Evolutionary conservation across 2,113 vertebrate genomes (phyloP).

Genomic region (Brachyhypopomus gauderio): DNA sequence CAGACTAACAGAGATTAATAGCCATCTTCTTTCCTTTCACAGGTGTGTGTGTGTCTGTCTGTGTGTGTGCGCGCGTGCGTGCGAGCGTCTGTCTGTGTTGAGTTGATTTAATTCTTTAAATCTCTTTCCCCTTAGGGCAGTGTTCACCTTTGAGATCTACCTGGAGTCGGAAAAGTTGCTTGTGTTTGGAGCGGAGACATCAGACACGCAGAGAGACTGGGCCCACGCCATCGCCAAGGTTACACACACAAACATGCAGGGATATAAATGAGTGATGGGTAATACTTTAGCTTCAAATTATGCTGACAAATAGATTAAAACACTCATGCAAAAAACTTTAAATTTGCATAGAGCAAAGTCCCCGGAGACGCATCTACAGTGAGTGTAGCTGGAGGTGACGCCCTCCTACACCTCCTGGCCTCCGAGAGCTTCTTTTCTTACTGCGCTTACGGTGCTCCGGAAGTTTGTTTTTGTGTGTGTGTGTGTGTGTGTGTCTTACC

Average conservation of each 20-base stretch:
- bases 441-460: no score
- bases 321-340: no score
- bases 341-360: no score
- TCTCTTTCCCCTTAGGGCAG: constrained; percentile 76
- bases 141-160: constrained; percentile 92
- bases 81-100: constrained; percentile 26
- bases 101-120: constrained; percentile 36
- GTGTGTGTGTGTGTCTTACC: background rate
- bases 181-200: constrained; percentile 85
- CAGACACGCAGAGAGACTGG: constrained; percentile 87
- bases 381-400: background rate
- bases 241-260: constrained; percentile 40
- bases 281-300: no score
- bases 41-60: constrained; percentile 36
- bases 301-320: no score
- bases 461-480: background rate
- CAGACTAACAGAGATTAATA: constrained; percentile 70
- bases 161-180: constrained; percentile 85
- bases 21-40: constrained; percentile 59
- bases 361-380: background rate
- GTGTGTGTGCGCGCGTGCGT: constrained; percentile 20
- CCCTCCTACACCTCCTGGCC: background rate
- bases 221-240: constrained; percentile 90
- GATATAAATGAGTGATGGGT: no score
- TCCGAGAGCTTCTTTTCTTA: no score